These are phyloP conservation scores for Callospermophilus lateralis DNA, from an alignment of 2,113 vertebrate genomes.

Conservation along the genomic window DNA sequence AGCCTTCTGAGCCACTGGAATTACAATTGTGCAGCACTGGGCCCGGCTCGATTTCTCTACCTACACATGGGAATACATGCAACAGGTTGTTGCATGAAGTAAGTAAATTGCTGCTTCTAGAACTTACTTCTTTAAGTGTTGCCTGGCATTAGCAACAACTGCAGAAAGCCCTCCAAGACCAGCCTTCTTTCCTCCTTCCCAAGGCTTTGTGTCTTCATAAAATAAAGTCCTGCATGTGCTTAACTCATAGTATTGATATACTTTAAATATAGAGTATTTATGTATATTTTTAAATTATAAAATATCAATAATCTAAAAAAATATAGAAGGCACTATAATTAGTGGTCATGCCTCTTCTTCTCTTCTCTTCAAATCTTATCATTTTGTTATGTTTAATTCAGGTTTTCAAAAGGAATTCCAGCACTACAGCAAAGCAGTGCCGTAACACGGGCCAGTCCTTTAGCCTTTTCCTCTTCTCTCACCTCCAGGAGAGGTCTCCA, in stretches of 20 bases:
- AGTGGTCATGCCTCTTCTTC: background rate
- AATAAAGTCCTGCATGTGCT: background rate
- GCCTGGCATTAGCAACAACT: background rate
- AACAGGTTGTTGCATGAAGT: background rate
- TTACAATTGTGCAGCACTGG: too few species aligned
- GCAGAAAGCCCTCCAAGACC: background rate
- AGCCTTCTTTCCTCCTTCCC: background rate
- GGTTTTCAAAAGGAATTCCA: conserved; percentile 9
- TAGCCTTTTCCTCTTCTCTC: background rate
- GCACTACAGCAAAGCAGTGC: background rate
- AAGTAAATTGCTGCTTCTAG: background rate
- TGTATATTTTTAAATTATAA: background rate
- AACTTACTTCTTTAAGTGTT: background rate
- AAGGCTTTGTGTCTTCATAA: background rate
- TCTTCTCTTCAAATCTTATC: background rate
- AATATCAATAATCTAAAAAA: background rate
- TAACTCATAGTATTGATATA: background rate
- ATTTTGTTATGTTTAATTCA: background rate
- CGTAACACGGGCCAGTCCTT: background rate
- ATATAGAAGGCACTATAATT: background rate
- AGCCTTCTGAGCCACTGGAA: too few species aligned
- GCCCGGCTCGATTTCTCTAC: background rate
- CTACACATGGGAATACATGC: background rate
- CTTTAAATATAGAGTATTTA: background rate
- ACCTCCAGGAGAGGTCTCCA: background rate